Base-by-base conservation (phyloP, 1,140 invertebrate genomes). In the Drosophila ercepeae region DNA sequence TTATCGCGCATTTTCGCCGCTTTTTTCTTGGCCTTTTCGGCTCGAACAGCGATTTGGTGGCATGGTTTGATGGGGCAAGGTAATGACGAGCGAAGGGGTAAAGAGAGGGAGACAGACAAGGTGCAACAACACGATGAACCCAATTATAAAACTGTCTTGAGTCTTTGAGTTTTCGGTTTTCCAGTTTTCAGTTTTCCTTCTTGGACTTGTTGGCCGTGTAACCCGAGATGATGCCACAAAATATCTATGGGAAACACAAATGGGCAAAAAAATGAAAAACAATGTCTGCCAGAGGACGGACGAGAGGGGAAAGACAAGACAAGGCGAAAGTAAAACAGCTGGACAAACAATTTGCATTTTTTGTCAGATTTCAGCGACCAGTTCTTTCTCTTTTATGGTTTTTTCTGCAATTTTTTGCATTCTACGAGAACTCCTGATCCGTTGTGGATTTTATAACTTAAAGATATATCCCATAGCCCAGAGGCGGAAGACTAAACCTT, bases 251-350 rank as follows among this genome's bases (percentile, higher is more conserved):
- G 48, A 65, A 53, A 44, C 18, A 27, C 19, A 65, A 63, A 65
- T 52, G 34, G 18, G 16, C 32, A 50, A 50, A 49, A 42, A 4
- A 21, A 16, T 14, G 23, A 13, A 25, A 42, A 75, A 41, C 29
- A 67, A 42, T 44, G 39, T 48, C n/a, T n/a, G n/a, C n/a, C n/a
- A n/a, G n/a, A n/a, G n/a, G n/a, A n/a, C n/a, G n/a, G n/a, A n/a
- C n/a, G n/a, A n/a, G n/a, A n/a, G n/a, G n/a, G 60, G 70, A 53
- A 71, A 78, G 67, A 69, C 52, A 71, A 73, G 72, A 69, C 19
- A 36, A 67, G 49, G 48, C 72, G 36, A 65, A 67, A 65, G 60
- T 34, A 65, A 63, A 76, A 64, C 77, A 79, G 72, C 78, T 79
- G 77, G 53, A 61, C 53, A 72, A 67, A 72, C 73, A 61, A 70